Evolutionary conservation across 2,797 vertebrate species (phyloP).

Genomic region (Cirrhinus mrigala): DNA sequence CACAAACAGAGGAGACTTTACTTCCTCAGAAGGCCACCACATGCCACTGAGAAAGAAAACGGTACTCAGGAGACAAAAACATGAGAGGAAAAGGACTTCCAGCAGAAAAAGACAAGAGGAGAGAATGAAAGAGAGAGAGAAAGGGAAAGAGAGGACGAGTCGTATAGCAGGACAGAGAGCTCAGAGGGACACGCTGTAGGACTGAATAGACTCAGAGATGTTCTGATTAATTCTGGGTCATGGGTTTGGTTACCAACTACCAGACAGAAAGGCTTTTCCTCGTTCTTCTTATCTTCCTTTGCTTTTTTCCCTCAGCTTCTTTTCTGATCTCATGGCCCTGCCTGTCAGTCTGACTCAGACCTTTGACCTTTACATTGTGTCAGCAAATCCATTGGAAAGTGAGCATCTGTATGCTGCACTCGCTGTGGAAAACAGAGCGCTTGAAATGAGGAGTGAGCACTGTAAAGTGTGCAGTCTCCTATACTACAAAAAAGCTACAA

Average conservation of each 20-base stretch:
- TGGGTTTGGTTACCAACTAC: slow-evolving; percentile 33
- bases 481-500: not conserved
- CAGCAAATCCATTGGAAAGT: slow-evolving; percentile 5
- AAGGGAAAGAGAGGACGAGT: not conserved
- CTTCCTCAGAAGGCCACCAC: not conserved
- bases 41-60: not conserved
- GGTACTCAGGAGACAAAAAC: not conserved
- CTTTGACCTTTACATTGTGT: slow-evolving; percentile 33
- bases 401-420: slow-evolving; percentile 21
- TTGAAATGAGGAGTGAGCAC: slow-evolving; percentile 17
- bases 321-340: slow-evolving; percentile 16
- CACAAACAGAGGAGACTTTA: not conserved
- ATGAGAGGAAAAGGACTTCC: not conserved
- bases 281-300: not conserved
- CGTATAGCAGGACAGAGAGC: not conserved
- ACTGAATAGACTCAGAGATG: slow-evolving; percentile 33
- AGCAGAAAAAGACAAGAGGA: slow-evolving; percentile 2
- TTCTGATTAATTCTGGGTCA: slow-evolving; percentile 48
- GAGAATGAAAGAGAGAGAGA: not conserved
- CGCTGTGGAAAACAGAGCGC: not conserved
- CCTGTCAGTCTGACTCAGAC: slow-evolving; percentile 22
- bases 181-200: not conserved
- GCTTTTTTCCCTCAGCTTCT: not conserved
- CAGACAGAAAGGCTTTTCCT: slow-evolving; percentile 12
- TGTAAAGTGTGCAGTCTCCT: slow-evolving; percentile 15